Evolutionary conservation across 2,113 vertebrate genomes (phyloP).

Genomic region (Uria aalge): DNA sequence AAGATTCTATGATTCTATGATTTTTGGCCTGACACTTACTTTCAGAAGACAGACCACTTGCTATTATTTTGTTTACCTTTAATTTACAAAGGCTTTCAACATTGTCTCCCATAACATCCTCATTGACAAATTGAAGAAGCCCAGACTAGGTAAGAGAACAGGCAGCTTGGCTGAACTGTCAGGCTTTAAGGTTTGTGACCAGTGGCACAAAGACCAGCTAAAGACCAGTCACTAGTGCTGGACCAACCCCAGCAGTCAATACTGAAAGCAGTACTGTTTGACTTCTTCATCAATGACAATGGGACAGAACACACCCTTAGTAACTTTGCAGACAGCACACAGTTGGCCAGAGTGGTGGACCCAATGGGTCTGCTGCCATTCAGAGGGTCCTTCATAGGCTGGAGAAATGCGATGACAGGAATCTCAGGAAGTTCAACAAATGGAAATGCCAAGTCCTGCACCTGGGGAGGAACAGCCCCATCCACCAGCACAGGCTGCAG

Average conservation of each 20-base stretch:
- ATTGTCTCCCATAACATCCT: background rate
- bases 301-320: background rate
- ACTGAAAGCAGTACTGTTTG: background rate
- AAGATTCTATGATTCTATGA: too few relatives aligned
- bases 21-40: background rate
- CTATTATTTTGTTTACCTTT: background rate
- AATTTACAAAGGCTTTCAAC: background rate
- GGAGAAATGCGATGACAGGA: background rate
- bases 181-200: background rate
- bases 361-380: background rate
- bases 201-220: background rate
- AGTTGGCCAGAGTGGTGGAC: background rate
- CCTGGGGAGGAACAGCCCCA: background rate
- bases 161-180: background rate
- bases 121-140: background rate
- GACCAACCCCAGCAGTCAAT: background rate
- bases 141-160: background rate
- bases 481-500: background rate
- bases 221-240: background rate
- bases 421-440: background rate
- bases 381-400: background rate
- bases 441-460: background rate
- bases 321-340: background rate
- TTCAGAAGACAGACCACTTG: background rate
- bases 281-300: background rate